Evolutionary conservation across 2,888 invertebrate genomes (phyloP), one percentile per base, ranked within the genome.

Genomic region (Drosophila barbarae): DNA sequence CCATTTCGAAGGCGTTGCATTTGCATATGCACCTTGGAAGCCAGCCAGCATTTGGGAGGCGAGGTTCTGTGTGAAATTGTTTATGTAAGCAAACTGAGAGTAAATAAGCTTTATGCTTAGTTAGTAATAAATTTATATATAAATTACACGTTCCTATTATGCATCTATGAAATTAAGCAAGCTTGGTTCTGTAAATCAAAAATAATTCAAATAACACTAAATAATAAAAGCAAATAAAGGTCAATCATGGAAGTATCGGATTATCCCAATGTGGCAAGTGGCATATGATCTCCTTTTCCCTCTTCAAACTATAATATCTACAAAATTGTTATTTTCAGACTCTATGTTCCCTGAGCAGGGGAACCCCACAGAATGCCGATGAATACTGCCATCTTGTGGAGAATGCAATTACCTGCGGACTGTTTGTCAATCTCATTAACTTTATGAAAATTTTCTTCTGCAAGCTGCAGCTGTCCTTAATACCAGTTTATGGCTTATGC

Each of bases 1-100:
- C 78, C 80, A 84, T 72, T 78, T 82, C 49, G 47, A 65, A 67
- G 76, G 58, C 66, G 57, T 18, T 42, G 71, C 69, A 71, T 53
- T 69, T 52, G 66, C 44, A 60, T 53, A 34, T 42, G 53, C 44
- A 63, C 68, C 68, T 69, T 69, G 71, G 30, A 67, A 18, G 30
- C 34, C 56, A 66, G 67, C 13, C 61, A 67, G 61, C 26, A 21
- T 26, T 26, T 42, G n/a, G 21, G 21, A 28, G 28, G 44, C 46
- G 42, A 26, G 28, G 13, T 32, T 26, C 30, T 59, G 18, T 72
- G 51, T 15, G 57, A 65, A 47, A 55, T 13, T 32, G 18, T 4
- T 36, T 46, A 38, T 30, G 36, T 52, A 32, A 38, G 21, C n/a
- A 1, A 3, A n/a, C 28, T 30, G 5, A 30, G n/a, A 10, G n/a